A percentile compares a stretch with the other conserved stretches of the same genome.
Evolutionary conservation across 2,113 vertebrate species (phyloP).

Genomic region (Oxygymnocypris stewartii): DNA sequence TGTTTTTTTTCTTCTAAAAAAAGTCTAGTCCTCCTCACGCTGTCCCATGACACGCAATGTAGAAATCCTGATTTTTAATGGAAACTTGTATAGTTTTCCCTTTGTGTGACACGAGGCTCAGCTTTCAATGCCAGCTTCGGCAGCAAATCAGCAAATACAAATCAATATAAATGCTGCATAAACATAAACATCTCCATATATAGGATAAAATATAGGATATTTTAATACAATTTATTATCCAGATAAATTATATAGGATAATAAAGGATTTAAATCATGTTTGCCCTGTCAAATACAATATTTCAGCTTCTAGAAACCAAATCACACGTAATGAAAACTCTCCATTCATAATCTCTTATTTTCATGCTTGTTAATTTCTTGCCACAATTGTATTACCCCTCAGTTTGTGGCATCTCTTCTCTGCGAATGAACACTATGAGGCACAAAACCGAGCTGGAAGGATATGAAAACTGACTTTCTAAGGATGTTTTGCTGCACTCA

Average conservation of each 20-base stretch:
- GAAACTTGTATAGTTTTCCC: not conserved
- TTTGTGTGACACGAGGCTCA: conserved; percentile 59
- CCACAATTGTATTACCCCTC: not conserved
- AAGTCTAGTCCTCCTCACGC: not conserved
- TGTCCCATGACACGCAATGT: not conserved
- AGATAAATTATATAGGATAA: not conserved
- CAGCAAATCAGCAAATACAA: conserved; percentile 56
- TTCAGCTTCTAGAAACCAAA: not conserved
- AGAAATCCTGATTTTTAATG: conserved; percentile 10
- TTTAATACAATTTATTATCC: too few relatives aligned
- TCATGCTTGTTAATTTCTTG: not conserved
- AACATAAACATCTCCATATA: not conserved
- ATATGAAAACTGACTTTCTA: conserved; percentile 40
- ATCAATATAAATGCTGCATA: conserved; percentile 4
- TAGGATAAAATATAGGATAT: not conserved
- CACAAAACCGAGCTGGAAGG: not conserved
- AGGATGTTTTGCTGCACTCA: conserved; percentile 8
- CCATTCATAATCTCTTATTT: not conserved
- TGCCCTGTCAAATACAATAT: not conserved
- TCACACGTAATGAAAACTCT: not conserved
- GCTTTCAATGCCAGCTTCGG: not conserved
- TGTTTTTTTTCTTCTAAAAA: not conserved
- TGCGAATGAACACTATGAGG: not conserved
- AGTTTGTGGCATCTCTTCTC: not conserved
- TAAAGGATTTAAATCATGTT: not conserved